phyloP scores from a whole-genome alignment of 2,113 vertebrate species.

The Microtus pennsylvanicus region DNA sequence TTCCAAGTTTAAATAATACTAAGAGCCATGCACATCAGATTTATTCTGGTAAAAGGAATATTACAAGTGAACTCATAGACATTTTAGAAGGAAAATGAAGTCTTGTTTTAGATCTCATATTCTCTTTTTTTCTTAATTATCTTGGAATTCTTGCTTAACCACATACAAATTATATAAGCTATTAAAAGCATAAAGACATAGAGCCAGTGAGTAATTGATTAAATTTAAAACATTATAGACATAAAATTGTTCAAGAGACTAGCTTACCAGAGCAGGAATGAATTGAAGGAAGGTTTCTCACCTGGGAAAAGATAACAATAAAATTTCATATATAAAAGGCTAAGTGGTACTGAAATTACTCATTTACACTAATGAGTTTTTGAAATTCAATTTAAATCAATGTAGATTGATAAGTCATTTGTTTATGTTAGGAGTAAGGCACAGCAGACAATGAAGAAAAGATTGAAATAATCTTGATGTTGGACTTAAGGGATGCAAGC shows the following conservation, averaged over 20 bases:
- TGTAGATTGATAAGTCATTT: constrained; percentile 27
- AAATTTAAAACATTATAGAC: constrained; percentile 60
- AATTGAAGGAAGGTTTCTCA: constrained; percentile 60
- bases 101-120: constrained; percentile 43
- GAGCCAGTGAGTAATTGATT: constrained; percentile 63
- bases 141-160: background rate
- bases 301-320: constrained; percentile 32
- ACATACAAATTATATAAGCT: background rate
- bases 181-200: constrained; percentile 66
- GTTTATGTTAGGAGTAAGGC: background rate
- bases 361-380: constrained; percentile 26
- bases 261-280: constrained; percentile 6
- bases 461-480: constrained; percentile 8
- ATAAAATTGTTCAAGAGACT: constrained; percentile 61
- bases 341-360: constrained; percentile 47
- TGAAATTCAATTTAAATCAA: constrained; percentile 38
- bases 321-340: background rate
- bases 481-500: background rate
- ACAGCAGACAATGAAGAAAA: background rate
- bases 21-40: background rate
- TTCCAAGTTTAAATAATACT: constrained; percentile 9
- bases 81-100: constrained; percentile 31
- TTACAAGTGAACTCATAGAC: constrained; percentile 23
- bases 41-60: constrained; percentile 29
- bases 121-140: constrained; percentile 36